A percentile compares a stretch with the other conserved stretches of the same genome.
phyloP scores from a whole-genome alignment of 2,888 invertebrate genomes.

The Rotaria magnacalcarata region DNA sequence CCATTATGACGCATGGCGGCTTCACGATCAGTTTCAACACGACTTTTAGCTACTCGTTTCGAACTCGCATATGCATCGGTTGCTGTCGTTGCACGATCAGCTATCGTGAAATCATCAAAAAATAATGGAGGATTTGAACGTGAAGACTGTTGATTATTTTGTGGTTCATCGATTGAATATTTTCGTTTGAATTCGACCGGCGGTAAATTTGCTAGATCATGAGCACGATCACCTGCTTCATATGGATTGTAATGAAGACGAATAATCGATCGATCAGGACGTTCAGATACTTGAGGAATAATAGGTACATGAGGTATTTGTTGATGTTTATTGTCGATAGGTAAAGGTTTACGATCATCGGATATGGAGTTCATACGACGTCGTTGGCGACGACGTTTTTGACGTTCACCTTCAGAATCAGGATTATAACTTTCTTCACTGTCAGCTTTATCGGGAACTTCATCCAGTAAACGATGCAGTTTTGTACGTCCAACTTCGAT shows the following conservation, averaged over 20 bases:
- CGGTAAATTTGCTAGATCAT: neutral
- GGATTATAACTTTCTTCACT: neutral
- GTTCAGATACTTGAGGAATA: neutral
- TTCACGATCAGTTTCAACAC: conserved; percentile 23
- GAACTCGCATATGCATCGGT: neutral
- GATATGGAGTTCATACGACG: neutral
- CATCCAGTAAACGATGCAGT: conserved; percentile 29
- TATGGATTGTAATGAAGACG: conserved; percentile 19
- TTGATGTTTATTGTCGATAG: neutral
- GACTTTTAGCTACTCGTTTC: neutral
- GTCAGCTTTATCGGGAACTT: conserved; percentile 27
- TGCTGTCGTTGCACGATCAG: neutral
- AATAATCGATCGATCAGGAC: neutral
- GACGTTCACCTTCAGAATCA: neutral
- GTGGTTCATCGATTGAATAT: neutral
- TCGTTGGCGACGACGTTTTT: conserved; percentile 23
- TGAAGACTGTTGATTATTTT: neutral
- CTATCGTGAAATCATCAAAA: neutral
- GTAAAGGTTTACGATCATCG: neutral
- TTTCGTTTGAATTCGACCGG: neutral
- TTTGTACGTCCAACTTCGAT: conserved; percentile 17
- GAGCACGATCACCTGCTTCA: conserved; percentile 28
- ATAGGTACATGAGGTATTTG: conserved; percentile 25
- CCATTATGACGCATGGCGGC: neutral
- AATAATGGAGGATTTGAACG: conserved; percentile 14